Conservation (phyloP, 1,140 invertebrate genomes). For the Chrysoperla carnea region DNA sequence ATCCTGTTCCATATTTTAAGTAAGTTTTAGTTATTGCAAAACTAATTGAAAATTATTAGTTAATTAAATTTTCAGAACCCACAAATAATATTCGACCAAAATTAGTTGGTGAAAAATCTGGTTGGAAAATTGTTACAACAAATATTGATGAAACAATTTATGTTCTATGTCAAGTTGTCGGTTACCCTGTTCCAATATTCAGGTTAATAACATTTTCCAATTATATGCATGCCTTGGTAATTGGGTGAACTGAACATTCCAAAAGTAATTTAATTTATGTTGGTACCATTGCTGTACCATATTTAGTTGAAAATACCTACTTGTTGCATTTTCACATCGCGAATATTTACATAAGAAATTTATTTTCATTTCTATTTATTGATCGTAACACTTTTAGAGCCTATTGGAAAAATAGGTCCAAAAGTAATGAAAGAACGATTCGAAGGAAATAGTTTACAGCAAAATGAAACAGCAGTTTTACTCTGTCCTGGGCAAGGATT, state of each 20-base stretch:
- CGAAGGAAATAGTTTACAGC: not conserved
- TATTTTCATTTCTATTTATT: conserved; percentile 1
- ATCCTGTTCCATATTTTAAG: conserved; percentile 46
- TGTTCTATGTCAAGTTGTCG: conserved; percentile 39
- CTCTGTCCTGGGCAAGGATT: conserved; percentile 16
- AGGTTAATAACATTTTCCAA: conserved; percentile 29
- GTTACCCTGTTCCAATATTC: conserved; percentile 48
- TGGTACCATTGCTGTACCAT: too few species aligned
- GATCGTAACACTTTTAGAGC: not conserved
- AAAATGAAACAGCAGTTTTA: not conserved
- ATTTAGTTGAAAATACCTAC: too few species aligned
- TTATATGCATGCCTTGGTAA: too few species aligned
- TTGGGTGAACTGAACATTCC: not conserved
- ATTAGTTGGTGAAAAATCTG: conserved; percentile 23
- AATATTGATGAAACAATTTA: conserved; percentile 12
- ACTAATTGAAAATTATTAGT: too few species aligned
- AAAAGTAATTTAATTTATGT: not conserved
- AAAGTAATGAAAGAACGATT: not conserved
- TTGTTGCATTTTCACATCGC: too few species aligned
- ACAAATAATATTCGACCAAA: conserved; percentile 32
- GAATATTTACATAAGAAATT: not conserved
- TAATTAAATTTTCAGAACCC: conserved; percentile 25
- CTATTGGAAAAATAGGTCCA: not conserved
- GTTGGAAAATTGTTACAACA: conserved; percentile 33
- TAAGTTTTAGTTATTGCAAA: conserved; percentile 17